Percentiles rank a stretch among this genome's conserved stretches.
Conservation (phyloP, 2,797 vertebrate genomes). For the Mormyrus hasselquistii region DNA sequence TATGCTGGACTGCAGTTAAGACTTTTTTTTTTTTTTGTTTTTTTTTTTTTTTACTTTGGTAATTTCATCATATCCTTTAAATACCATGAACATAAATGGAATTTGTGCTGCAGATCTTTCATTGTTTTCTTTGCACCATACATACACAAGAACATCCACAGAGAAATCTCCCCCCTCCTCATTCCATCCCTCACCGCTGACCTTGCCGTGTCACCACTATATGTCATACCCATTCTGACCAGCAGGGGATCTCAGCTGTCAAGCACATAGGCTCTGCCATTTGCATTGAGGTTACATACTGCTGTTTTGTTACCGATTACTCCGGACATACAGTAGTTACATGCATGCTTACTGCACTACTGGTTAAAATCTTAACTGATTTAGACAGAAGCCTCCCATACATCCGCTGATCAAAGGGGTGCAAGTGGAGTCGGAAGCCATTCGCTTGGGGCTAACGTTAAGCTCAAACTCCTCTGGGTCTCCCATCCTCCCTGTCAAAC, state of each 20-base stretch:
- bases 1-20: background rate
- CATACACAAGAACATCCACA: background rate
- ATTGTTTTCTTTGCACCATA: background rate
- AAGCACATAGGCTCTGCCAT: slow-evolving; percentile 10
- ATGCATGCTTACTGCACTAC: slow-evolving; percentile 44
- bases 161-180: background rate
- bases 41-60: background rate
- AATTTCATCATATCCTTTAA: background rate
- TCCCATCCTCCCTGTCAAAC: background rate
- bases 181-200: background rate
- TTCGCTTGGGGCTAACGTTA: background rate
- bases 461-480: background rate
- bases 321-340: slow-evolving; percentile 28
- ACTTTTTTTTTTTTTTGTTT: background rate
- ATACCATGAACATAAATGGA: background rate
- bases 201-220: background rate
- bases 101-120: background rate
- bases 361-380: slow-evolving; percentile 44
- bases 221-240: slow-evolving; percentile 38
- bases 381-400: slow-evolving; percentile 52
- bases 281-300: background rate
- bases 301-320: slow-evolving; percentile 24
- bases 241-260: slow-evolving; percentile 45
- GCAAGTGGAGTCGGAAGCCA: slow-evolving; percentile 31
- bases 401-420: slow-evolving; percentile 48